A percentile compares a stretch with the other conserved stretches of the same genome.
These are phyloP conservation scores for Cryptomyrus ogoouensis DNA, from an alignment of 2,113 vertebrate genomes.

Conservation along the genomic window DNA sequence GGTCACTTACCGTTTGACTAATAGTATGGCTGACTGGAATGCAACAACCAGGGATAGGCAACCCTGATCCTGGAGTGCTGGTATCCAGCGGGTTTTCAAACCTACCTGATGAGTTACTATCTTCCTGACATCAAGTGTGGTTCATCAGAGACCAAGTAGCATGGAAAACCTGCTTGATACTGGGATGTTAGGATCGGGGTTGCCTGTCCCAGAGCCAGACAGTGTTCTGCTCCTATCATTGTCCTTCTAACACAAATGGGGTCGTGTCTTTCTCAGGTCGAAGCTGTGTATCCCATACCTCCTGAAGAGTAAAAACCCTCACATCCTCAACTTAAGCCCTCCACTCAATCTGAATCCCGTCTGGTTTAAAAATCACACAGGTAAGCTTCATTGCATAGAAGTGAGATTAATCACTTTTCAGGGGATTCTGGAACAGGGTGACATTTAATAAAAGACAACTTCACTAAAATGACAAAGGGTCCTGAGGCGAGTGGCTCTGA, in stretches of 20 bases:
- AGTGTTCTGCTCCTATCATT: background rate
- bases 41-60: background rate
- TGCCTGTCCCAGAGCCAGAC: background rate
- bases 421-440: background rate
- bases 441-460: background rate
- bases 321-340: slow-evolving; percentile 92
- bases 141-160: background rate
- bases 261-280: slow-evolving; percentile 62
- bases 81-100: background rate
- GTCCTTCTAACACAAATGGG: background rate
- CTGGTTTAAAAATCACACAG: slow-evolving; percentile 94
- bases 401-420: background rate
- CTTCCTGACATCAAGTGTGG: background rate
- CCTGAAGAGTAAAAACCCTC: slow-evolving; percentile 77
- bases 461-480: background rate
- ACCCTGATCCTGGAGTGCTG: background rate
- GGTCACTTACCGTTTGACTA: background rate
- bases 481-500: background rate
- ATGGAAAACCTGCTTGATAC: background rate
- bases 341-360: slow-evolving; percentile 88
- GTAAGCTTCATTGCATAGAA: slow-evolving; percentile 42
- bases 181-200: background rate
- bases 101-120: background rate
- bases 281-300: slow-evolving; percentile 87
- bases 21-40: background rate